Evolutionary conservation across 64 coral and sea anemone species (phyloP).

Genomic region (Astreopora myriophthalma): DNA sequence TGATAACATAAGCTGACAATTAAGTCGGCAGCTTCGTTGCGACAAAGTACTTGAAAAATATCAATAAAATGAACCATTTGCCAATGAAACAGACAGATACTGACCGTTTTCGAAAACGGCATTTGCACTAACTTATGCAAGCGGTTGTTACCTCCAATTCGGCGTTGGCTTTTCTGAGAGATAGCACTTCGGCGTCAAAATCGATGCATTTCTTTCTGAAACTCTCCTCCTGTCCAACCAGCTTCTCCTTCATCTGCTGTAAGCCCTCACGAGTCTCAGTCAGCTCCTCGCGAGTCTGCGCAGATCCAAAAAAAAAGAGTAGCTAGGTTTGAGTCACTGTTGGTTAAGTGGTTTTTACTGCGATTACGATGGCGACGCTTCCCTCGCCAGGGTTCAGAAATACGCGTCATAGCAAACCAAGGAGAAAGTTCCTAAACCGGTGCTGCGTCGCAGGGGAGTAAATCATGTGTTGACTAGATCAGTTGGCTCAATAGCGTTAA

Average conservation of each 20-base stretch:
- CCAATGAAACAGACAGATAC: no score
- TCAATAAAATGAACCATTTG: no score
- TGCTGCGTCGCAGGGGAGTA: no score
- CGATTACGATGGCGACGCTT: no score
- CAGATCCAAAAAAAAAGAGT: not conserved
- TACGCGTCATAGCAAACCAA: no score
- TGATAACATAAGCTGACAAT: not conserved
- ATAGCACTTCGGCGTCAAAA: slow-evolving; percentile 80
- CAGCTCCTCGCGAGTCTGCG: slow-evolving; percentile 87
- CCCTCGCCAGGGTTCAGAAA: no score
- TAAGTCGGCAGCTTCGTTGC: not conserved
- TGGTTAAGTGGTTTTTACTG: no score
- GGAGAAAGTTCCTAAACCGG: no score
- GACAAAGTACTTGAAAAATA: no score
- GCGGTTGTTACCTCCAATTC: slow-evolving; percentile 86
- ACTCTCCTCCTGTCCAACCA: slow-evolving; percentile 83
- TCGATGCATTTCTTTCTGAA: slow-evolving; percentile 92
- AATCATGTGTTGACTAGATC: no score
- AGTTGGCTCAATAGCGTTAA: no score
- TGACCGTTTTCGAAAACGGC: not conserved
- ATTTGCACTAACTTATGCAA: not conserved
- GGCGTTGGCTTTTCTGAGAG: slow-evolving; percentile 78
- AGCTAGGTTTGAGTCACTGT: not conserved
- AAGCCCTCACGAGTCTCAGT: slow-evolving; percentile 86
- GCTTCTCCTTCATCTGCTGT: slow-evolving; percentile 90